Conservation (phyloP, 2,797 vertebrate genomes). For the Odontamblyopus lacepedii region DNA sequence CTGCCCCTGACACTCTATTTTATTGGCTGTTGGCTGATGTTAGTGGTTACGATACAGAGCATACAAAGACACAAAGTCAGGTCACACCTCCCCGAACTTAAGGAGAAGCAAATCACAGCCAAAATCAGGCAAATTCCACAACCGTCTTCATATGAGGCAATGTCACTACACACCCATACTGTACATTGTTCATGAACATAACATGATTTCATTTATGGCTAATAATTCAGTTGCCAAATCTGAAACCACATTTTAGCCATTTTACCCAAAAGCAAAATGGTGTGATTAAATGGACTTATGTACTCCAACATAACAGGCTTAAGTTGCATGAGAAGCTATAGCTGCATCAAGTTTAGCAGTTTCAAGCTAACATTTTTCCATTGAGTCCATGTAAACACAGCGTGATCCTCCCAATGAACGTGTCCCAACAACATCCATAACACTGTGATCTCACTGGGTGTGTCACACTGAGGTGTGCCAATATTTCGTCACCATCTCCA, state of each 20-base stretch:
- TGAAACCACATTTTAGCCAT: not conserved
- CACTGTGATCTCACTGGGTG: constrained; percentile 62
- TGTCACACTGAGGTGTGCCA: constrained; percentile 47
- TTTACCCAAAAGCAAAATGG: constrained; percentile 1
- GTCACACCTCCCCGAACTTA: too few relatives aligned
- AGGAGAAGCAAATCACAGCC: too few relatives aligned
- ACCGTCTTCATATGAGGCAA: not conserved
- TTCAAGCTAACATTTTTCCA: constrained; percentile 56
- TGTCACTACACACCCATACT: not conserved
- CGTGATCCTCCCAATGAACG: constrained; percentile 59
- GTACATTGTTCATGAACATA: too few relatives aligned
- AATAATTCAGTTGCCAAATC: not conserved
- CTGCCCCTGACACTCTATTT: too few relatives aligned
- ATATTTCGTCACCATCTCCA: constrained; percentile 49
- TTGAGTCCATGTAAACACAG: constrained; percentile 43
- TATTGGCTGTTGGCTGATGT: too few relatives aligned
- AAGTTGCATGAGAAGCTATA: constrained; percentile 48
- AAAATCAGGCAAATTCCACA: not conserved
- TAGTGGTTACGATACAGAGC: too few relatives aligned
- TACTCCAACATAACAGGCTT: not conserved
- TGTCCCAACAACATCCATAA: constrained; percentile 50
- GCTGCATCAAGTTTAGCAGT: constrained; percentile 57
- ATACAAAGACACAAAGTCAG: too few relatives aligned
- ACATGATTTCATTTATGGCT: too few relatives aligned
- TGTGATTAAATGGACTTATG: constrained; percentile 32